Base-by-base conservation (phyloP, 2,888 invertebrate genomes). In the Gandaritis pyraliata region DNA sequence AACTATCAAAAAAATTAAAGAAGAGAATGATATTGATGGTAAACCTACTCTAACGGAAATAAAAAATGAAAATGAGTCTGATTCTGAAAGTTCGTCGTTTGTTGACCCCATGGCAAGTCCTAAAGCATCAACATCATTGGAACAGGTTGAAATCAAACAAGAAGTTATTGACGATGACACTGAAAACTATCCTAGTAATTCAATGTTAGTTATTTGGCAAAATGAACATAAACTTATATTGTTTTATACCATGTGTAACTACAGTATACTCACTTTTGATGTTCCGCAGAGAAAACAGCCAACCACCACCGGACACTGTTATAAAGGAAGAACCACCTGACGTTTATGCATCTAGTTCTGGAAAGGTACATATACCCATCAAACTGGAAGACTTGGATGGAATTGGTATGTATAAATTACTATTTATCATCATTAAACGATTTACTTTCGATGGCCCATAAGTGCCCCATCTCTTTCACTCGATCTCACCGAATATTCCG, bases 331-430 rank as follows among this genome's bases (percentile, higher is more conserved):
- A 93, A 74, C 86, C 90, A 5, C 78, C 76, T 18, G 87, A 92
- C 58, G 71, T 75, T 3, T 11, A 36, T 45, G 18, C 52, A 41
- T 46, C 51, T 51, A 41, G 12, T 36, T 52, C 64, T 46, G 64
- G 59, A 1, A 57, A 48, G 15, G 52, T 58, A n/a, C 64, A 64
- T 57, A 18, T 90, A 55, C 91, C 92, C 45, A 90, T 92, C 58
- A 91, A 91, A 71, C 73, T 92, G 55, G 92, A 92, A 76, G 92
- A 92, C 75, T 80, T 92, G 52, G 92, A 92, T 84, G 92, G 91
- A 68, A 90, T 92, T 75, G 91, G 92, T 91, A 77, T 82, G 80
- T 68, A 45, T 54, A 39, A n/a, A 52, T 12, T 54, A 23, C 23
- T 23, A 23, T n/a, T n/a, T n/a, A n/a, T n/a, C n/a, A n/a, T n/a